Evolutionary conservation across 2,888 invertebrate genomes (phyloP).

Genomic region (Villa cingulata): DNA sequence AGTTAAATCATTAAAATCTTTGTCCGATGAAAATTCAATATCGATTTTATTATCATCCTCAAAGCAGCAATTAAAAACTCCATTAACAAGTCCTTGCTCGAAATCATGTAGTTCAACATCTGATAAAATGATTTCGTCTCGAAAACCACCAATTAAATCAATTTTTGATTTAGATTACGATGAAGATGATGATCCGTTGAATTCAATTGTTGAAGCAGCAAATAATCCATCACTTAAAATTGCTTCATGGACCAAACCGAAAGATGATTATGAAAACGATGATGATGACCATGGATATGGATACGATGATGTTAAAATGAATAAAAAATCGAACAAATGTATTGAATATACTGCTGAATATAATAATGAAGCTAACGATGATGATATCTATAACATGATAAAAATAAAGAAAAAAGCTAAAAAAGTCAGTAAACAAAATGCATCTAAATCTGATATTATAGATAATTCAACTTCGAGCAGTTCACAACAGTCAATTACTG

Average conservation of each 20-base stretch:
- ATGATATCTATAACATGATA: not conserved
- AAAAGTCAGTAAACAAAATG: not conserved
- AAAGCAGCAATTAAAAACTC: not conserved
- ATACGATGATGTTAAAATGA: not conserved
- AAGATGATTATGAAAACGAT: not conserved
- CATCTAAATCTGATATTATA: not conserved
- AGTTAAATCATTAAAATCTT: not conserved
- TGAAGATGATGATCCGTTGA: slow-evolving; percentile 30
- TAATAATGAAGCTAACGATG: too few species aligned
- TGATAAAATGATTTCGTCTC: not conserved
- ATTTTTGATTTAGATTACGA: slow-evolving; percentile 36
- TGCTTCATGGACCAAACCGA: not conserved
- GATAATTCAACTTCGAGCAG: not conserved
- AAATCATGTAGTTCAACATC: not conserved
- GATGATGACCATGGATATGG: not conserved
- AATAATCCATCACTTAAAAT: not conserved
- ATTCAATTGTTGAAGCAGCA: slow-evolving; percentile 22
- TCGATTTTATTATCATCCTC: not conserved
- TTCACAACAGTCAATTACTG: not conserved
- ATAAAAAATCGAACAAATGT: not conserved
- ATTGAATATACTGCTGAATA: too few species aligned
- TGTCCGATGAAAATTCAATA: not conserved
- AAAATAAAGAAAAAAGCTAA: too few species aligned
- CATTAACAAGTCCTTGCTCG: not conserved
- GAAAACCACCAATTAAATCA: slow-evolving; percentile 23